Evolutionary conservation across 2,888 invertebrate genomes (phyloP), one percentile per base, ranked within the genome.

Genomic region (Rhynchonema sp.): DNA sequence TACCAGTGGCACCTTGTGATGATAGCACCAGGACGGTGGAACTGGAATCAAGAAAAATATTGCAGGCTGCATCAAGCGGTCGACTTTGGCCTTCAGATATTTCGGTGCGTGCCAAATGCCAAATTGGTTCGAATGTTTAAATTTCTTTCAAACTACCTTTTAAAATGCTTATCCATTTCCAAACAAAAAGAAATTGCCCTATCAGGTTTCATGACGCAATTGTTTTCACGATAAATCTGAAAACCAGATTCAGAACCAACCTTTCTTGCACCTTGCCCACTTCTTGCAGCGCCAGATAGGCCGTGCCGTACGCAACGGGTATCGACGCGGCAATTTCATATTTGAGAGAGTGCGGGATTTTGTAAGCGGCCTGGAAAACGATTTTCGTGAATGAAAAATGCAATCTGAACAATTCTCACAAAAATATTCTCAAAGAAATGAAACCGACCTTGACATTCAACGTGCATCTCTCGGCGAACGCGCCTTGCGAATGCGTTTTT

Each of bases 21-120:
- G 82, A 81, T 54, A 83, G 80, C 46, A 84, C 78, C 20, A 84
- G 70, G n/a, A 84, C 78, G 56, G 77, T 77, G 62, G 81, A 79
- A 55, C 80, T 75, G 64, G 22, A 28, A 38, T 38, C n/a, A n/a
- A n/a, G n/a, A n/a, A n/a, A n/a, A n/a, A n/a, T n/a, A n/a, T n/a
- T n/a, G n/a, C n/a, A n/a, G n/a, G n/a, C n/a, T n/a, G n/a, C n/a
- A n/a, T n/a, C n/a, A n/a, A n/a, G n/a, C n/a, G n/a, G n/a, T n/a
- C n/a, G n/a, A n/a, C n/a, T n/a, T n/a, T n/a, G n/a, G n/a, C n/a
- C n/a, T n/a, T n/a, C n/a, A n/a, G n/a, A n/a, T n/a, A n/a, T n/a
- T n/a, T n/a, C n/a, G n/a, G n/a, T n/a, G n/a, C n/a, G n/a, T n/a
- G n/a, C n/a, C n/a, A n/a, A n/a, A n/a, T n/a, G n/a, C n/a, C n/a